Evolutionary conservation across 2,797 vertebrate species (phyloP), one percentile per base, ranked within the genome.

Genomic region (Sarcophilus harrisii): DNA sequence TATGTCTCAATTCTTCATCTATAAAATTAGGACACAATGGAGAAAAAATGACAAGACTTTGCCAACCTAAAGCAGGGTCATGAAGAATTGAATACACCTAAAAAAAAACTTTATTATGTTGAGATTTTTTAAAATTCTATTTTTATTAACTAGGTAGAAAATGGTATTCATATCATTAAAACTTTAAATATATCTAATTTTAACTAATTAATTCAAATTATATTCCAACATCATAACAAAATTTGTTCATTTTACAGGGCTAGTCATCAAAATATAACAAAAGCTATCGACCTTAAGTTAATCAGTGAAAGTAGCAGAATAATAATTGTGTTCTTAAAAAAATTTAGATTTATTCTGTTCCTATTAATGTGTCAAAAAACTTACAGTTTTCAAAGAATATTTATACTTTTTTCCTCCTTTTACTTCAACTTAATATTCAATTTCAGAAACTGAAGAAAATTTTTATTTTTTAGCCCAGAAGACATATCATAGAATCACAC

Each of bases 261-360:
- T 94, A 81, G 49, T 98, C 93, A 97, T 95, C 97, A 97, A 98
- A 94, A 96, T 73, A 92, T 32, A 97, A 93, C 62, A 95, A 96
- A 94, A 97, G 60, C 27, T 94, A 98, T 87, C 97, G 73, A 95
- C 96, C 96, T 96, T 95, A 97, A 94, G 55, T 90, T 93, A 97
- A 91, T 92, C 92, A 97, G 94, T 91, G 97, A 96, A 97, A 93
- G 92, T 96, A 97, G 95, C 58, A 92, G 93, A 95, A 81, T 57
- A 96, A 97, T 91, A 93, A 96, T 90, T 93, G 73, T 73, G 93
- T 95, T 97, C 38, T 94, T 62, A 92, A 92, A 97, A 96, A 96
- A 94, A 57, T 95, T 95, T 92, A 93, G 66, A 32, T 92, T 96
- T 97, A 94, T 92, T 94, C 95, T 94, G 87, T 94, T 95, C 92